Percentiles rank a stretch among this genome's conserved stretches.
These are phyloP conservation scores for Carcina quercana DNA, from an alignment of 2,888 invertebrate genomes.

Conservation along the genomic window DNA sequence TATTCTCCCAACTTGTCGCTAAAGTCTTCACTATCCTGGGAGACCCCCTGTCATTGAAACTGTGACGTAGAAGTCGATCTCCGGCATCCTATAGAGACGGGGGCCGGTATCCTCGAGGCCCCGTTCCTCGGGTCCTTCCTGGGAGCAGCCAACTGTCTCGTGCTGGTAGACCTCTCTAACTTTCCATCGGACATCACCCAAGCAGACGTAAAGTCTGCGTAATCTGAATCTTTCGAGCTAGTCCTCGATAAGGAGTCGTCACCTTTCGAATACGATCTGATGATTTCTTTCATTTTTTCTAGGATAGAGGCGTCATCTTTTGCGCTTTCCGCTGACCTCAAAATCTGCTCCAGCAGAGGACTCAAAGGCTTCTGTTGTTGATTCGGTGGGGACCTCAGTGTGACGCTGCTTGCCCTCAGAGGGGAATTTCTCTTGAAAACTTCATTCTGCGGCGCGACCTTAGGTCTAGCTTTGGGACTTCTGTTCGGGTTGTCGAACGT, in stretches of 20 bases:
- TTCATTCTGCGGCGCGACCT: conserved; percentile 42
- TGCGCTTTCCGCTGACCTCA: conserved; percentile 80
- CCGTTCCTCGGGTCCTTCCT: conserved; percentile 62
- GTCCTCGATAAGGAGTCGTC: conserved; percentile 63
- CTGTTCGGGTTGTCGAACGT: conserved; percentile 73
- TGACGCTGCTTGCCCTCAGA: conserved; percentile 62
- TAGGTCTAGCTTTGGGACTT: conserved; percentile 72
- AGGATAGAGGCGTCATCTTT: conserved; percentile 83
- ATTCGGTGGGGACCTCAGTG: conserved; percentile 72
- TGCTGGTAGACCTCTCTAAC: conserved; percentile 75
- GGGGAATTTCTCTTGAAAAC: conserved; percentile 70
- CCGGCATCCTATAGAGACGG: conserved; percentile 58
- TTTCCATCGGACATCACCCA: conserved; percentile 84
- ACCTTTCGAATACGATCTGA: conserved; percentile 61
- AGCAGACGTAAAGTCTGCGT: conserved; percentile 80
- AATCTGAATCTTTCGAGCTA: conserved; percentile 74
- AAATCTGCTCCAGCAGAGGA: conserved; percentile 81
- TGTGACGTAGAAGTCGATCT: conserved; percentile 63
- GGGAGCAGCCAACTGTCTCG: conserved; percentile 61
- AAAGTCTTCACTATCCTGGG: conserved; percentile 25
- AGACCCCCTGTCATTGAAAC: conserved; percentile 51
- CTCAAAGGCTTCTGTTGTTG: conserved; percentile 76
- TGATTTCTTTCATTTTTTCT: conserved; percentile 82
- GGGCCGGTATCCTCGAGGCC: conserved; percentile 61
- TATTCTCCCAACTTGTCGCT: conserved; percentile 16